Evolutionary conservation across 1,140 invertebrate genomes (phyloP).

Genomic region (Zelostemma sp.): DNA sequence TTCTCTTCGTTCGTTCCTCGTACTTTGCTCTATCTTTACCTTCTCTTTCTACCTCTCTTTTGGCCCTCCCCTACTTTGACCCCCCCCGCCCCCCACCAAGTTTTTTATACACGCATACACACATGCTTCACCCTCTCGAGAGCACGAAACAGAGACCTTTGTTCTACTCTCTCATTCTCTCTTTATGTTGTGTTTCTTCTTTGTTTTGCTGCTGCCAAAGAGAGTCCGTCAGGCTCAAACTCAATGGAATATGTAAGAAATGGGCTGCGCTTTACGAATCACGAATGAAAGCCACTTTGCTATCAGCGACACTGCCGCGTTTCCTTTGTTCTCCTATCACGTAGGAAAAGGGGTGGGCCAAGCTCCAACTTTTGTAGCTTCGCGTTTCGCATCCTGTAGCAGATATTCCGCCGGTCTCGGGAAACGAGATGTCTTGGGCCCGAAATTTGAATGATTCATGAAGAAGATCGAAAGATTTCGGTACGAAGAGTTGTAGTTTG

Average conservation of each 20-base stretch:
- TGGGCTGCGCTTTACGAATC: slow-evolving; percentile 18
- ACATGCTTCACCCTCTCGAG: slow-evolving; percentile 11
- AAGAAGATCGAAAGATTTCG: too few relatives aligned
- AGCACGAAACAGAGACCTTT: slow-evolving; percentile 33
- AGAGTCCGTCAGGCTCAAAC: slow-evolving; percentile 28
- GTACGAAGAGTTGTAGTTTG: too few relatives aligned
- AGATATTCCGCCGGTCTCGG: too few relatives aligned
- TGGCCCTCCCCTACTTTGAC: slow-evolving; percentile 4
- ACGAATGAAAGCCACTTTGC: slow-evolving; percentile 45
- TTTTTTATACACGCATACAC: too few relatives aligned
- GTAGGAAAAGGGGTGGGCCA: slow-evolving; percentile 45
- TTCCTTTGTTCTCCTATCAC: slow-evolving; percentile 52
- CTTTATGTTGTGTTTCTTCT: slow-evolving; percentile 4
- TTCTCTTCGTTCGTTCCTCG: background rate
- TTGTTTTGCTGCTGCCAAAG: slow-evolving; percentile 6
- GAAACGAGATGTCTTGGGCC: slow-evolving; percentile 5
- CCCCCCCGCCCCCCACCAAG: too few relatives aligned
- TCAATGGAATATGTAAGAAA: slow-evolving; percentile 38
- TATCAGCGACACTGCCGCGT: slow-evolving; percentile 46
- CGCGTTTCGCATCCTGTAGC: slow-evolving; percentile 20
- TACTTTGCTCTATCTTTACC: background rate
- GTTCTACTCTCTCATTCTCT: slow-evolving; percentile 22
- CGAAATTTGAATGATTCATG: background rate
- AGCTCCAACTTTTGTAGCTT: slow-evolving; percentile 26
- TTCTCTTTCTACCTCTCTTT: background rate